Evolutionary conservation across 2,888 invertebrate species (phyloP).

Genomic region (Tenthredo amoena): DNA sequence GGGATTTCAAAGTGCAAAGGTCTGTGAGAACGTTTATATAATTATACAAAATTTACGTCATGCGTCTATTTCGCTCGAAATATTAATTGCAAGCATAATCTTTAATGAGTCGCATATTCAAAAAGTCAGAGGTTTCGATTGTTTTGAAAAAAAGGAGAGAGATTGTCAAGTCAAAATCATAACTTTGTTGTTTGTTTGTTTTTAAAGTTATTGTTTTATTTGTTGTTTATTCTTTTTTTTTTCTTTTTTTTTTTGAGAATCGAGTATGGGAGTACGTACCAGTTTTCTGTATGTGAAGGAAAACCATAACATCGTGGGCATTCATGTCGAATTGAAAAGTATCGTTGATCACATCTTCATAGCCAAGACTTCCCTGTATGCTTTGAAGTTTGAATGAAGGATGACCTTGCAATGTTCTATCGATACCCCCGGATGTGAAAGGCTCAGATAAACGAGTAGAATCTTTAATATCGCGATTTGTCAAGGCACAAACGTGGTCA

Average conservation of each 20-base stretch:
- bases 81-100: neutral
- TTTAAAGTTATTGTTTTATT: neutral
- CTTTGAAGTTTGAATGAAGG: constrained; percentile 73
- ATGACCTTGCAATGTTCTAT: constrained; percentile 70
- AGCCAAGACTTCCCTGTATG: constrained; percentile 83
- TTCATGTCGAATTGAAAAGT: constrained; percentile 94
- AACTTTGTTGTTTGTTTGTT: neutral
- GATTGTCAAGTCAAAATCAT: neutral
- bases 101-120: neutral
- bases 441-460: constrained; percentile 70
- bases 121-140: neutral
- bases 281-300: constrained; percentile 99
- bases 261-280: constrained; percentile 77
- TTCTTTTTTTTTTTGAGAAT: neutral
- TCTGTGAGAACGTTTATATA: neutral
- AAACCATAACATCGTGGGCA: constrained; percentile 97
- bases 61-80: neutral
- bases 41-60: neutral
- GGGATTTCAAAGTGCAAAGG: neutral
- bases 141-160: neutral
- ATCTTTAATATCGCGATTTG: constrained; percentile 81
- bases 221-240: neutral
- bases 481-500: constrained; percentile 90
- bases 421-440: constrained; percentile 66
- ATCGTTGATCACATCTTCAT: constrained; percentile 92